Base-by-base conservation (phyloP, 2,888 invertebrate species). In the Polydesmus complanatus region DNA sequence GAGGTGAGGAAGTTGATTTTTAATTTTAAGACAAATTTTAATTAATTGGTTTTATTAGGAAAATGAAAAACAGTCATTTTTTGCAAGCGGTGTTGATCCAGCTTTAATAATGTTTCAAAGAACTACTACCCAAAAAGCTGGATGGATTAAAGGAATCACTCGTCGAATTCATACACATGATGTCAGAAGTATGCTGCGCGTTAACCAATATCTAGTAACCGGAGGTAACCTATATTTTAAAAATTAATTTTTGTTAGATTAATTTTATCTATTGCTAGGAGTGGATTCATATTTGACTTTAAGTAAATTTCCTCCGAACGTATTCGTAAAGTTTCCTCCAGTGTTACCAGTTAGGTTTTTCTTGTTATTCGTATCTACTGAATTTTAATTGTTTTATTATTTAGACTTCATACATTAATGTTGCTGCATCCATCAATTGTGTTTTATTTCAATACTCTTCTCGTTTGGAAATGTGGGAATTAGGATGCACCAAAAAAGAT, bases 111-210 rank as follows among this genome's bases (percentile, higher is more conserved):
- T 83, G 68, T 89, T 88, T 70, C 80, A 81, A 14, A 82, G 82
- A 71, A 82, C 56, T 26, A 70, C 21, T 74, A 76, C 47, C 77
- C 75, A 66, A 64, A 77, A 78, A n/a, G 82, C 82, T 64, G 94
- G 94, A 94, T 84, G 92, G 0, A 86, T 85, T 70, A 84, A 85
- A 67, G 79, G 86, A 5, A 85, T 88, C 66, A 8, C 14, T 37
- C 80, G 88, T 62, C 80, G 81, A 68, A 81, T 88, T 56, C 94
- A 95, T 73, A 83, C 84, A 55, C 91, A 95, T 72, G 93, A 93
- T 75, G 89, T 95, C 1, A 81, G 86, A 68, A 81, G 84, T 0
- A 73, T 94, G 57, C 77, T 81, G 1, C 76, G 84, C 49, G 77
- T 80, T 56, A 80, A 79, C 11, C 78, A 82, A 3, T 81, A 80